Evolutionary conservation across 1,140 invertebrate species (phyloP).

Genomic region (Euura saliciscinereae): DNA sequence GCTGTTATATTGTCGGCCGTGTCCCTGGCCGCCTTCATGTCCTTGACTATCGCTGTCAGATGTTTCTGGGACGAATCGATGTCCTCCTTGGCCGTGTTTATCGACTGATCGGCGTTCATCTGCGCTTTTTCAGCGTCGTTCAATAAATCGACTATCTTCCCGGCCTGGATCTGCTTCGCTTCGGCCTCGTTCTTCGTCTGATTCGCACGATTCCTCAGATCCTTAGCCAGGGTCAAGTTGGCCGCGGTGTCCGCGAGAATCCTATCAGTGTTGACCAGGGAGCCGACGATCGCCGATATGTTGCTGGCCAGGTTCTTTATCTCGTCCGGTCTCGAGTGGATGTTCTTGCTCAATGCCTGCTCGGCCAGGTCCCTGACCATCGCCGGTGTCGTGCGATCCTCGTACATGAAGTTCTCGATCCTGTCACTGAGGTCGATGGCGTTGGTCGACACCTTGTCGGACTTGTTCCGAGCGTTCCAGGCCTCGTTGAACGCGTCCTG

Average conservation of each 20-base stretch:
- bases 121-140: constrained; percentile 79
- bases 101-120: constrained; percentile 76
- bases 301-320: constrained; percentile 81
- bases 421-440: constrained; percentile 68
- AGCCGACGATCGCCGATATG: constrained; percentile 85
- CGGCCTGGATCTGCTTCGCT: constrained; percentile 40
- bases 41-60: constrained; percentile 71
- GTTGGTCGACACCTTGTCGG: constrained; percentile 60
- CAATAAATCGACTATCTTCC: constrained; percentile 63
- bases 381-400: constrained; percentile 77
- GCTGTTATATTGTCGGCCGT: constrained; percentile 75
- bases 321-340: constrained; percentile 81
- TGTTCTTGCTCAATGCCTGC: constrained; percentile 73
- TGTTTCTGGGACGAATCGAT: constrained; percentile 78
- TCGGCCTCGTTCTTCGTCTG: constrained; percentile 69
- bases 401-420: constrained; percentile 77
- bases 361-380: constrained; percentile 82
- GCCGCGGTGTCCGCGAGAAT: constrained; percentile 86
- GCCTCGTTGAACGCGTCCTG: constrained; percentile 66
- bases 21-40: constrained; percentile 75
- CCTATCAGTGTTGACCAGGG: constrained; percentile 86
- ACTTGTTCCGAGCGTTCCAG: constrained; percentile 62
- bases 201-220: constrained; percentile 79
- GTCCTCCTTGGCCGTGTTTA: constrained; percentile 79
- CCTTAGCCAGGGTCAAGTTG: constrained; percentile 76